phyloP scores from a whole-genome alignment of 2,797 vertebrate genomes.

The Alcedo quadribrachys region DNA sequence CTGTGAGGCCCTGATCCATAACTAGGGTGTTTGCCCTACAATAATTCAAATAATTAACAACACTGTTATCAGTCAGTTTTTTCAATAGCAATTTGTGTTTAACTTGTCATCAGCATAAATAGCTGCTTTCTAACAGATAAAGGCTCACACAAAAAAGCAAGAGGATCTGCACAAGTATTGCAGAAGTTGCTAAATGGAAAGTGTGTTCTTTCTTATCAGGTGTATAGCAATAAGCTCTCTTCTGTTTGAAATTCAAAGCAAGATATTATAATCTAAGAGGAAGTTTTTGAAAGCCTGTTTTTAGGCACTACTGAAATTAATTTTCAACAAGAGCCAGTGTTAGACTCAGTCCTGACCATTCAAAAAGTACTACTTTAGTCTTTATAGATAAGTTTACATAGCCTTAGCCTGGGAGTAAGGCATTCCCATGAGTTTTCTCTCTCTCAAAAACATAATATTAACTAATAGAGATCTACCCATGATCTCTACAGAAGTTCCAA shows the following conservation, averaged over 20 bases:
- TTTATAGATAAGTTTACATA: neutral
- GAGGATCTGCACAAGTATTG: neutral
- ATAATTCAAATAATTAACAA: neutral
- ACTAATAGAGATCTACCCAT: neutral
- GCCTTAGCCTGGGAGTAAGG: neutral
- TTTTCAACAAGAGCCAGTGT: neutral
- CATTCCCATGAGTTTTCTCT: neutral
- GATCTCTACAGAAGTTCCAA: neutral
- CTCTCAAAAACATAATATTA: neutral
- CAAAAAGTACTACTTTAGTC: neutral
- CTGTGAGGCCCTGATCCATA: neutral
- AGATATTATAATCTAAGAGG: neutral
- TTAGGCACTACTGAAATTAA: neutral
- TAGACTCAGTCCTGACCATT: neutral
- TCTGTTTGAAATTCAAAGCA: neutral
- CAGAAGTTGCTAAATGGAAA: neutral
- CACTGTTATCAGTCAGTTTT: neutral
- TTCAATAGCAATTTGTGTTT: neutral
- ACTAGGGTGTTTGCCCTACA: neutral
- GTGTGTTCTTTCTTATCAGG: neutral
- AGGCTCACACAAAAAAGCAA: neutral
- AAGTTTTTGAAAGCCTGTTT: neutral
- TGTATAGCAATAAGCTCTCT: rapidly evolving
- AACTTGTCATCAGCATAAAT: neutral
- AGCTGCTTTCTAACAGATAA: neutral